A percentile compares a stretch with the other conserved stretches of the same genome.
Conservation (phyloP, 2,888 invertebrate genomes). For the Lacanobia wlatinum region DNA sequence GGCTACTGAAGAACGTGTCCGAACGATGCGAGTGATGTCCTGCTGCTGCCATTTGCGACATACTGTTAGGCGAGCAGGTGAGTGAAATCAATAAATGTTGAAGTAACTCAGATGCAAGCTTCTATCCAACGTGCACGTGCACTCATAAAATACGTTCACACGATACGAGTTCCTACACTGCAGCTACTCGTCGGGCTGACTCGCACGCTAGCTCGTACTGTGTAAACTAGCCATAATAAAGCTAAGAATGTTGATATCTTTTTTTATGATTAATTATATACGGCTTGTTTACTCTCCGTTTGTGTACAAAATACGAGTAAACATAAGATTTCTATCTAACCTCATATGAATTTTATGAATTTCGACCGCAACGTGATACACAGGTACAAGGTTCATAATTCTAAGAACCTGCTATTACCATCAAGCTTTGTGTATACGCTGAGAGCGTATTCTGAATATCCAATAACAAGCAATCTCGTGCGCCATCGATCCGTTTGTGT, state of each 20-base stretch:
- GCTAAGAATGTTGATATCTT: neutral
- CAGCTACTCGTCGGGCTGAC: too few species aligned
- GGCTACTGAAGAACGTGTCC: too few species aligned
- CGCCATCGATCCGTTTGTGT: conserved; percentile 49
- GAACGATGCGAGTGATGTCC: too few species aligned
- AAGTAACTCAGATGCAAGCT: too few species aligned
- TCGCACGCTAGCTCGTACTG: too few species aligned
- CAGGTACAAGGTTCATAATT: conserved; percentile 3
- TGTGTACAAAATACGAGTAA: neutral
- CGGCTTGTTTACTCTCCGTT: neutral
- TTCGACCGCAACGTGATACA: conserved; percentile 8
- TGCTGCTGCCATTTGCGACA: too few species aligned
- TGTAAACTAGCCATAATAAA: too few species aligned
- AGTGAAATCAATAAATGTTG: too few species aligned
- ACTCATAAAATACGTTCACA: too few species aligned
- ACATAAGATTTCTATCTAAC: conserved; percentile 14
- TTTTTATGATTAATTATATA: neutral
- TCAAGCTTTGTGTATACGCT: conserved; percentile 18
- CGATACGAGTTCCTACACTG: too few species aligned
- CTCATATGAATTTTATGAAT: conserved; percentile 23
- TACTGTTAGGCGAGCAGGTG: too few species aligned
- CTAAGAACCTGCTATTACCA: conserved; percentile 13
- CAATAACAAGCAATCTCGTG: conserved; percentile 48
- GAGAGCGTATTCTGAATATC: conserved; percentile 28
- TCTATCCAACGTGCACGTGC: too few species aligned